phyloP scores from a whole-genome alignment of 2,113 vertebrate species.

The Synodontis membranacea region DNA sequence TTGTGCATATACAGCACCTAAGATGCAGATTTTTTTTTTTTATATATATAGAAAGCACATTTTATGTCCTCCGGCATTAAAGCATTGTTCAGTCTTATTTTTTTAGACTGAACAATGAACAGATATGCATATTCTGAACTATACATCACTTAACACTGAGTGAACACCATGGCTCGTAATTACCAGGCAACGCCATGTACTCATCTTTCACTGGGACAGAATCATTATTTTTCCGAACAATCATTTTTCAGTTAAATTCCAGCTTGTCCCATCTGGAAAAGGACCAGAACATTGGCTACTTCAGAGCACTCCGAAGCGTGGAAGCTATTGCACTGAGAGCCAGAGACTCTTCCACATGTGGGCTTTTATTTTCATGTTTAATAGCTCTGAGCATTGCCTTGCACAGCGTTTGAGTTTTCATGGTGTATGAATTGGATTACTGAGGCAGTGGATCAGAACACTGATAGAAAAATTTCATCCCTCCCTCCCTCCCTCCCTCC shows the following conservation, averaged over 20 bases:
- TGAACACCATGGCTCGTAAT: neutral
- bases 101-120: neutral
- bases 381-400: slow-evolving; percentile 9
- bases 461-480: slow-evolving; percentile 19
- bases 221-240: neutral
- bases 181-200: neutral
- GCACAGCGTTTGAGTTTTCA: slow-evolving; percentile 17
- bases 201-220: neutral
- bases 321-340: neutral
- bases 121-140: neutral
- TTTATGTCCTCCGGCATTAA: neutral
- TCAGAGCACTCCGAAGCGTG: slow-evolving; percentile 1
- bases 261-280: neutral
- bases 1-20: neutral
- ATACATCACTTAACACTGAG: neutral
- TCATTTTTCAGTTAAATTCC: slow-evolving; percentile 16
- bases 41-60: slow-evolving; percentile 6
- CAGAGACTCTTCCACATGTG: slow-evolving; percentile 3
- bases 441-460: slow-evolving; percentile 4
- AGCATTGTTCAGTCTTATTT: neutral
- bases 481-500: too few relatives aligned
- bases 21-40: neutral
- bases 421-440: slow-evolving; percentile 16
- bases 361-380: slow-evolving; percentile 17
- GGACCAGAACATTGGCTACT: neutral